phyloP scores from a whole-genome alignment of 2,113 vertebrate species.

The Myrmecophaga tridactyla region DNA sequence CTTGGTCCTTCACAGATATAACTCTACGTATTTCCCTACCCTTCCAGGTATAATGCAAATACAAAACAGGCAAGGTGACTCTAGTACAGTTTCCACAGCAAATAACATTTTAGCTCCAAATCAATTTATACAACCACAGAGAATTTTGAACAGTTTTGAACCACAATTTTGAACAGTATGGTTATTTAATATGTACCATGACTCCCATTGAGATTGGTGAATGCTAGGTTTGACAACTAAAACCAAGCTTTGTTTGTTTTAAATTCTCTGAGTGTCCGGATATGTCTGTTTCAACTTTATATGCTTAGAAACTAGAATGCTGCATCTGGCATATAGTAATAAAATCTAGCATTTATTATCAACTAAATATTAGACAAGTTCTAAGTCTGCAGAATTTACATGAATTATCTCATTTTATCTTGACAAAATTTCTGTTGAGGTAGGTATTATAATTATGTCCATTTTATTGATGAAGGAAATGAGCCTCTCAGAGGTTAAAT shows the following conservation, averaged over 20 bases:
- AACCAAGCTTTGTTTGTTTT: conserved; percentile 6
- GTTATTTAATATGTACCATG: background rate
- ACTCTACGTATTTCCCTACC: background rate
- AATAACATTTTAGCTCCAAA: conserved; percentile 38
- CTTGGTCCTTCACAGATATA: background rate
- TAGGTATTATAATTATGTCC: conserved; percentile 23
- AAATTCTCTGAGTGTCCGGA: conserved; percentile 20
- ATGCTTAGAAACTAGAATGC: conserved; percentile 12
- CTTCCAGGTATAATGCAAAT: background rate
- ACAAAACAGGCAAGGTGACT: background rate
- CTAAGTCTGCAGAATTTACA: background rate
- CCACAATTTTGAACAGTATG: conserved; percentile 41
- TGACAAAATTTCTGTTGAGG: background rate
- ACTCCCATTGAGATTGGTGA: background rate
- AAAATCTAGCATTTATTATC: conserved; percentile 19
- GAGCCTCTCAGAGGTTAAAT: conserved; percentile 14
- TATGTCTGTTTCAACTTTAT: background rate
- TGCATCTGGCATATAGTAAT: background rate
- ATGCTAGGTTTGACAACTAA: conserved; percentile 29
- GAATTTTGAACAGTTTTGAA: no score
- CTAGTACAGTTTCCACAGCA: background rate
- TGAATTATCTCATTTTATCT: conserved; percentile 38
- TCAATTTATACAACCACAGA: background rate
- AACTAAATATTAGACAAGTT: background rate
- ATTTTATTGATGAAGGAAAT: conserved; percentile 5